Conservation (phyloP, 2,113 vertebrate genomes). For the Pterocles burchelli region DNA sequence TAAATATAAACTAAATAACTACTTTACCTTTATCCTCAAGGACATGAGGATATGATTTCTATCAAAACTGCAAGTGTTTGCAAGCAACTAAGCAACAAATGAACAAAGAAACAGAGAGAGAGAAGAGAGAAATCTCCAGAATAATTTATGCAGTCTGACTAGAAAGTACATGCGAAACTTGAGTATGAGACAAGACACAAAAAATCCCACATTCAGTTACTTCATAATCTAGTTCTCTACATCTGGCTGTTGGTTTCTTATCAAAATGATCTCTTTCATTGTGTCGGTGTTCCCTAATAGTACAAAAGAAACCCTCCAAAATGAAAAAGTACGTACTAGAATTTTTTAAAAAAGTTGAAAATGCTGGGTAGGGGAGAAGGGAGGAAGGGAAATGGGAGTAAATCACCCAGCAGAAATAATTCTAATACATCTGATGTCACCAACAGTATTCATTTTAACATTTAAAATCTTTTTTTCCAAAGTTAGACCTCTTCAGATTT, state of each 20-base stretch:
- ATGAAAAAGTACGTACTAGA: neutral
- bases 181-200: neutral
- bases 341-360: neutral
- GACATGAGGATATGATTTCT: neutral
- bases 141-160: neutral
- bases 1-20: neutral
- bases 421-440: neutral
- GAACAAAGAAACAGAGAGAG: neutral
- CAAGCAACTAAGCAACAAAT: neutral
- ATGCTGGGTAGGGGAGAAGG: accelerated
- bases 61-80: neutral
- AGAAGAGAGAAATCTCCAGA: neutral
- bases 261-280: neutral
- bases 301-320: neutral
- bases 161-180: neutral
- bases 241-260: neutral
- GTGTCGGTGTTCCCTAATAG: neutral
- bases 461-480: neutral
- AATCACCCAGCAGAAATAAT: neutral
- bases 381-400: neutral
- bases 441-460: neutral
- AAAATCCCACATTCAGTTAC: neutral
- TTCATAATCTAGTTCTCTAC: neutral
- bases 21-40: neutral
- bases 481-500: neutral